Percentiles rank a stretch among this genome's conserved stretches.
Conservation (phyloP, 2,888 invertebrate species). For the Hybos culiciformis region DNA sequence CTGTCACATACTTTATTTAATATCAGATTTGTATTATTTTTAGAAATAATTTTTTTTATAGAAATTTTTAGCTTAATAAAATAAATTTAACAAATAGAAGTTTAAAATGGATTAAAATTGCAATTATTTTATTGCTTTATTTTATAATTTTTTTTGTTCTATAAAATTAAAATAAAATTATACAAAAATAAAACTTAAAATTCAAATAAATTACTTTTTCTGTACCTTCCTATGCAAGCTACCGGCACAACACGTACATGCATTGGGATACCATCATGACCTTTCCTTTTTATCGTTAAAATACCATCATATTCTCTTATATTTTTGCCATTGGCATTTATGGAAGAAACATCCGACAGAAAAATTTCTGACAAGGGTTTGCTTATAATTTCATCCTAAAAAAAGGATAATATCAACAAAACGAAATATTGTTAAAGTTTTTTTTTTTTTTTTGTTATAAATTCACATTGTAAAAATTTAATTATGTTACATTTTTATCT, state of each 20-base stretch:
- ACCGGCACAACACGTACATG: slow-evolving; percentile 70
- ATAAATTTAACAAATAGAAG: no score
- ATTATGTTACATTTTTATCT: no score
- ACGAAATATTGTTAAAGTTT: no score
- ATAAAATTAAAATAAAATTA: background rate
- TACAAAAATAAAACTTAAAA: background rate
- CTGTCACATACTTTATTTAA: no score
- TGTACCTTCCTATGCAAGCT: slow-evolving; percentile 48
- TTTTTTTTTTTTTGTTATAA: no score
- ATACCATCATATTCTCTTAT: slow-evolving; percentile 67
- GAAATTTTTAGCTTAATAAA: no score
- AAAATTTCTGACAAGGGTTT: slow-evolving; percentile 34
- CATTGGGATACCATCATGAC: slow-evolving; percentile 63
- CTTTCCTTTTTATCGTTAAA: slow-evolving; percentile 56
- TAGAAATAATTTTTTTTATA: no score
- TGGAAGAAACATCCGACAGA: slow-evolving; percentile 36
- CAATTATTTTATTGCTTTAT: no score
- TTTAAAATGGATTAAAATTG: no score
- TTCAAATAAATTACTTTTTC: background rate
- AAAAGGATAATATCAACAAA: no score
- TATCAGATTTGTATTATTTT: no score
- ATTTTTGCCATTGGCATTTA: slow-evolving; percentile 47
- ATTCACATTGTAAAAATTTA: no score
- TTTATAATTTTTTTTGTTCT: background rate
- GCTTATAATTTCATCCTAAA: slow-evolving; percentile 35